Evolutionary conservation across 2,797 vertebrate species (phyloP).

Genomic region (Melanotaenia pygmaea): DNA sequence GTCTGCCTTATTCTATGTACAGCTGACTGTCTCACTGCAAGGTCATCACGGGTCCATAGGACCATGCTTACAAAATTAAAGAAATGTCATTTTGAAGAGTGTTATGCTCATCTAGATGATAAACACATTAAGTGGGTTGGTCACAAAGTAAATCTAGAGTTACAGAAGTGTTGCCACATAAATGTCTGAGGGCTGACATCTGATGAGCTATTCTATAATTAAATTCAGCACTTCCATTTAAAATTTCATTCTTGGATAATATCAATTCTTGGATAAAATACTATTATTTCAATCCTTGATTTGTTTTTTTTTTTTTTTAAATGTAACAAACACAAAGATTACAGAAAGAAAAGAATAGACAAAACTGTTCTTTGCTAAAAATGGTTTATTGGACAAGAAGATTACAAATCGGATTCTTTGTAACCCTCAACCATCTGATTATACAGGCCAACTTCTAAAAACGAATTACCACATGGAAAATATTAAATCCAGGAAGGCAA

Average conservation of each 20-base stretch:
- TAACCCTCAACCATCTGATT: conserved; percentile 58
- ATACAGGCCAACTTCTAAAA: conserved; percentile 49
- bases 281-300: background rate
- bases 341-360: conserved; percentile 46
- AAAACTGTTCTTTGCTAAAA: conserved; percentile 57
- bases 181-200: conserved; percentile 32
- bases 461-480: conserved; percentile 65
- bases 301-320: too few species aligned
- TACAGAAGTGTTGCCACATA: conserved; percentile 26
- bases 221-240: conserved; percentile 21
- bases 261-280: conserved; percentile 17
- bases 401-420: conserved; percentile 69
- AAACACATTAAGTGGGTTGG: conserved; percentile 17
- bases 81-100: conserved; percentile 23
- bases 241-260: conserved; percentile 9
- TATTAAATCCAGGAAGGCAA: conserved; percentile 39
- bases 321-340: conserved; percentile 14
- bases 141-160: conserved; percentile 17
- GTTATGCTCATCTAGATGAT: conserved; percentile 21
- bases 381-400: conserved; percentile 60
- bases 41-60: conserved; percentile 42
- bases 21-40: conserved; percentile 59
- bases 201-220: conserved; percentile 36
- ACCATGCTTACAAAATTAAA: conserved; percentile 11
- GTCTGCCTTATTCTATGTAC: conserved; percentile 68